A percentile compares a stretch with the other conserved stretches of the same genome.
These are phyloP conservation scores for Pomatorhinus ruficollis DNA, from an alignment of 2,113 vertebrate genomes.

Conservation along the genomic window DNA sequence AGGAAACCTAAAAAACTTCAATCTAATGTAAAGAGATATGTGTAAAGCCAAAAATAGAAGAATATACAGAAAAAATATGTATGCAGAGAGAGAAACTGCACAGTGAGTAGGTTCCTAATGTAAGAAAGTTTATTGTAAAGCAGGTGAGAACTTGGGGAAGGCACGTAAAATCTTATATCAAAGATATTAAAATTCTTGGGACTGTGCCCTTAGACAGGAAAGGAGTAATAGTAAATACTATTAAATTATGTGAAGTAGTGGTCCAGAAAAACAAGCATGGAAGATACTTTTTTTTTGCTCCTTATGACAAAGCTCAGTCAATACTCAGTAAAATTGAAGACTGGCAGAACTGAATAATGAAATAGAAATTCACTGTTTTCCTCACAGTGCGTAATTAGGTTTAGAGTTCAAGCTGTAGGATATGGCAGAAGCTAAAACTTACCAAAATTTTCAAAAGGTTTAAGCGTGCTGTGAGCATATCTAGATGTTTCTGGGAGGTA, in stretches of 20 bases:
- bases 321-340: not conserved
- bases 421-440: not conserved
- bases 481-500: not conserved
- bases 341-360: not conserved
- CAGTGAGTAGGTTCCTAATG: not conserved
- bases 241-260: not conserved
- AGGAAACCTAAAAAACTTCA: not conserved
- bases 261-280: not conserved
- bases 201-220: not conserved
- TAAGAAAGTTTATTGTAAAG: not conserved
- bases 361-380: not conserved
- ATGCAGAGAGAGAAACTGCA: not conserved
- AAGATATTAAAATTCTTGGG: not conserved
- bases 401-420: not conserved
- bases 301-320: fast-evolving
- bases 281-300: not conserved
- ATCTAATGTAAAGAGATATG: not conserved
- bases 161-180: fast-evolving
- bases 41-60: not conserved
- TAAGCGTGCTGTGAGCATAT: not conserved
- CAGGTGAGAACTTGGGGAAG: not conserved
- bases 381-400: not conserved
- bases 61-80: not conserved
- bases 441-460: not conserved
- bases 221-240: not conserved